phyloP scores from a whole-genome alignment of 2,888 invertebrate species.

The Toxonevra muliebris region DNA sequence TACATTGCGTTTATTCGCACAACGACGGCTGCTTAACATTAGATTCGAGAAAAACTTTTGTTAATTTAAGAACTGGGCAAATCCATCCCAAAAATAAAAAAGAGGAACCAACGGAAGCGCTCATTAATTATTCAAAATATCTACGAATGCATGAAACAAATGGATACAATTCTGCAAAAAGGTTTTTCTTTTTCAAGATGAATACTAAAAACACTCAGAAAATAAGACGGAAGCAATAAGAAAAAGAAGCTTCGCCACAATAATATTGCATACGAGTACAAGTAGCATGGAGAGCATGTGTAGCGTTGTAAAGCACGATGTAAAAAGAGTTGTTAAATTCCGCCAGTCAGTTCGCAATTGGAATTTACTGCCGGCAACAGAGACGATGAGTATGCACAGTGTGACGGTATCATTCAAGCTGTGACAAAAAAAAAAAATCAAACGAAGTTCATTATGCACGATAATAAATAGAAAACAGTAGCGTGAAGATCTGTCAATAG shows the following conservation, averaged over 20 bases:
- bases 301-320: neutral
- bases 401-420: too few relatives aligned
- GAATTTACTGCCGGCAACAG: too few relatives aligned
- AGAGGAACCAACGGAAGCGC: conserved; percentile 24
- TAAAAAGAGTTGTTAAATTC: too few relatives aligned
- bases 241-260: neutral
- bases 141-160: conserved; percentile 45
- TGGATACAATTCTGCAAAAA: conserved; percentile 9
- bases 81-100: neutral
- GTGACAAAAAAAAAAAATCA: too few relatives aligned
- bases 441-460: too few relatives aligned
- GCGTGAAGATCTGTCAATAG: too few relatives aligned
- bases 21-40: neutral
- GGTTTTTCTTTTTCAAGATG: neutral
- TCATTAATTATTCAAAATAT: conserved; percentile 58
- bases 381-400: too few relatives aligned
- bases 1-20: neutral
- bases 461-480: too few relatives aligned
- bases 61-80: neutral
- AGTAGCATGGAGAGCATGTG: neutral
- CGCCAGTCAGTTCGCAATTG: too few relatives aligned
- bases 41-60: neutral
- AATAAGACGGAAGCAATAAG: neutral
- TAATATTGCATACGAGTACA: too few relatives aligned
- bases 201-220: neutral